Conservation (phyloP, 2,113 vertebrate species). For the Takifugu flavidus region DNA sequence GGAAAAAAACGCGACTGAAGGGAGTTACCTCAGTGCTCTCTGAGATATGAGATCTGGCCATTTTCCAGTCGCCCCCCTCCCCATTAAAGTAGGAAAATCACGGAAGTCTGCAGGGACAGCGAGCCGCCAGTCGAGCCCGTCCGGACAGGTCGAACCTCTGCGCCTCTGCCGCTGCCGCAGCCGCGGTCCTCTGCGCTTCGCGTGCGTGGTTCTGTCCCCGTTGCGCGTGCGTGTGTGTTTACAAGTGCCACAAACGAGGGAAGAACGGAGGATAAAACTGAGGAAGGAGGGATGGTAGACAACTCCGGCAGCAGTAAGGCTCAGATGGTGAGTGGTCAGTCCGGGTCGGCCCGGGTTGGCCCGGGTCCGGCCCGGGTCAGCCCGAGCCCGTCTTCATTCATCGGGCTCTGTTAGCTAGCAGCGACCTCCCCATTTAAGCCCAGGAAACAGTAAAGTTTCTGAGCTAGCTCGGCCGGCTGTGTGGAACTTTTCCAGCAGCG, state of each 20-base stretch:
- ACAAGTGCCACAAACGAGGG: conserved; percentile 62
- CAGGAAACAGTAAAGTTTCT: too few relatives aligned
- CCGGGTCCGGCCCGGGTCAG: neutral
- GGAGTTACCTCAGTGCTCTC: conserved; percentile 61
- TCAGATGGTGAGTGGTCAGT: conserved; percentile 74
- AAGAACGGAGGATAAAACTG: conserved; percentile 49
- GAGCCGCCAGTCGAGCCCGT: neutral
- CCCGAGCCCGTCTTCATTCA: neutral
- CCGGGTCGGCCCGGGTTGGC: neutral
- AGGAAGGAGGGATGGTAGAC: conserved; percentile 79
- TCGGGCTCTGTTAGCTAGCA: neutral
- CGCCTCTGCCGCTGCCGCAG: conserved; percentile 26
- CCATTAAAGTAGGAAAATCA: conserved; percentile 33
- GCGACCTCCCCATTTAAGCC: too few relatives aligned
- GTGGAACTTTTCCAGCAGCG: neutral
- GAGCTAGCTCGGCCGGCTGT: too few relatives aligned
- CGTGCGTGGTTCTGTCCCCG: neutral
- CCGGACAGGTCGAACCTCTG: too few relatives aligned
- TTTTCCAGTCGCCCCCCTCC: conserved; percentile 41
- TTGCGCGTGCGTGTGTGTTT: conserved; percentile 51
- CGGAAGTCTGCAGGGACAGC: neutral
- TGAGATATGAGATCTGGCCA: conserved; percentile 58
- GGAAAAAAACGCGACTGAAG: conserved; percentile 45
- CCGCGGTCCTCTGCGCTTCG: conserved; percentile 16
- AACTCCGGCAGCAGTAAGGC: conserved; percentile 76